Evolutionary conservation across 1,140 invertebrate genomes (phyloP).

Genomic region (Aradophagus sp.): DNA sequence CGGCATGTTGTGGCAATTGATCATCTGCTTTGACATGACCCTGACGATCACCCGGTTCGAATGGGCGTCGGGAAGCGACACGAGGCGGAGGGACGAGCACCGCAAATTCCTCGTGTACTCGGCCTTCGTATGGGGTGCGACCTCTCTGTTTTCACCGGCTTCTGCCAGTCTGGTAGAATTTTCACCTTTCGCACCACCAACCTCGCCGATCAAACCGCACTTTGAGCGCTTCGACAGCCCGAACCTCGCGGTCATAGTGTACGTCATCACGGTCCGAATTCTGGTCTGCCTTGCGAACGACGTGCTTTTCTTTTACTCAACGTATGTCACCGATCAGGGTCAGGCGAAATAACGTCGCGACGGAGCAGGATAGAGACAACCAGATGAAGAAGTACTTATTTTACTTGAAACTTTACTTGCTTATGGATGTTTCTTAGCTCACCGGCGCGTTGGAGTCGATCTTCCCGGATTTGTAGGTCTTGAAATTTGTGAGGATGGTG

Average conservation of each 20-base stretch:
- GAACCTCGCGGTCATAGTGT: constrained; percentile 56
- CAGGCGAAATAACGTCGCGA: constrained; percentile 36
- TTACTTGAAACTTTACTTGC: constrained; percentile 61
- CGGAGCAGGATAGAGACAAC: constrained; percentile 33
- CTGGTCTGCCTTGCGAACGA: constrained; percentile 53
- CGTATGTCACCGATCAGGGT: constrained; percentile 40
- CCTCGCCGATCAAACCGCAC: constrained; percentile 59
- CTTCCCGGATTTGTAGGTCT: constrained; percentile 61
- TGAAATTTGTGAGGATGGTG: constrained; percentile 63
- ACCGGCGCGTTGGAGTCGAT: constrained; percentile 59
- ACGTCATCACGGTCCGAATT: constrained; percentile 54
- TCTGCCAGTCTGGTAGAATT: constrained; percentile 59
- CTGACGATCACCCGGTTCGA: constrained; percentile 63
- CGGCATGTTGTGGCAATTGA: constrained; percentile 59
- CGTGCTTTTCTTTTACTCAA: constrained; percentile 61
- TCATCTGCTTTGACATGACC: constrained; percentile 65
- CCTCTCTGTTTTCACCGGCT: constrained; percentile 43
- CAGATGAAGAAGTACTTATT: constrained; percentile 61
- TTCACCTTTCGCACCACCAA: constrained; percentile 51
- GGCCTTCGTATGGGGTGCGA: constrained; percentile 38
- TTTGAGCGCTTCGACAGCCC: constrained; percentile 53
- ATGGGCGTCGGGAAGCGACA: constrained; percentile 47
- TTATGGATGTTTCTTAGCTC: constrained; percentile 66
- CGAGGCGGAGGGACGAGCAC: constrained; percentile 42
- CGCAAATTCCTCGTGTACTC: constrained; percentile 61